Base-by-base conservation (phyloP, 2,797 vertebrate species). In the Orestias chungarensis region DNA sequence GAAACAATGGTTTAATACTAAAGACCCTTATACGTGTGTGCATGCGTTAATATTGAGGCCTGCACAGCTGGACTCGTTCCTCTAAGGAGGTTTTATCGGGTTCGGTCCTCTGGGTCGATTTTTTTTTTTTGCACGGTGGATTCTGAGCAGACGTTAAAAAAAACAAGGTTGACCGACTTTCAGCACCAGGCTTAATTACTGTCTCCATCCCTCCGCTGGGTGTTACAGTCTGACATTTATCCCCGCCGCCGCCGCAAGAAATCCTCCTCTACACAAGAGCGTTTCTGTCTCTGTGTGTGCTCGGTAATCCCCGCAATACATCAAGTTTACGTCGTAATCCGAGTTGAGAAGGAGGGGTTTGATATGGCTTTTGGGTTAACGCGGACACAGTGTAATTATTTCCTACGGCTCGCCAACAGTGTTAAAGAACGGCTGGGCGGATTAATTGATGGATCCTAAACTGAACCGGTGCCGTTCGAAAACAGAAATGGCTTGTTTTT, bases 131-230 rank as follows among this genome's bases (percentile, higher is more conserved):
- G 64, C 46, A 68, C 64, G 46, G 71, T 73, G 66, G 77, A 47
- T 14, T 35, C 76, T 68, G 54, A 1, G 69, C 71, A 77, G 70
- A 61, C 73, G 50, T 76, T 74, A 85, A 50, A 80, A 77, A 75
- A 80, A 75, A 79, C 64, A 18, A 78, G 78, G 71, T 75, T 83
- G 83, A 81, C 80, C 70, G 64, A 68, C 86, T 88, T 90, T 90
- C 90, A 85, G 88, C 90, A 87, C 79, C 57, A 44, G 73, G 73
- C 84, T 92, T 93, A 92, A 93, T 94, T 91, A 94, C 90, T 57
- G 74, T 72, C 78, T 66, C 57, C 74, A 68, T 82, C 78, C 86
- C 89, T 83, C 84, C 66, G 52, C 78, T 66, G 84, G 82, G 81
- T 18, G 55, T 80, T 76, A 78, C 75, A 82, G 76, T 79, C 84